These are phyloP conservation scores for Helarctos malayanus DNA, from an alignment of 2,797 vertebrate species.

Conservation along the genomic window DNA sequence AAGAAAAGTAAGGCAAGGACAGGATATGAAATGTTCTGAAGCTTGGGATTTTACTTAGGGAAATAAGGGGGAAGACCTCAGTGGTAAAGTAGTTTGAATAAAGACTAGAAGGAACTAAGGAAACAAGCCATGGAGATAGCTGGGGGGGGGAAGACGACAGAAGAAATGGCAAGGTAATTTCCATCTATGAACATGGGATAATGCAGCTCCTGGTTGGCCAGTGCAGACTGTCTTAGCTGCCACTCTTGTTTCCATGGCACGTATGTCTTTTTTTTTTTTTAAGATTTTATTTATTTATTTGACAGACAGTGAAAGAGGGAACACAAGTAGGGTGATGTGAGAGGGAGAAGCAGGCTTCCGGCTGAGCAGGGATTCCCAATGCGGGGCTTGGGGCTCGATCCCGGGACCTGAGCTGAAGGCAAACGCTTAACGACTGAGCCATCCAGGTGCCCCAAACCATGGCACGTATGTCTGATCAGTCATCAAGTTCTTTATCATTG, in stretches of 20 bases:
- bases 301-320: too few species aligned
- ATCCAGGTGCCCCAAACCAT: too few species aligned
- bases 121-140: not conserved
- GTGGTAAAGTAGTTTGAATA: not conserved
- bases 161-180: not conserved
- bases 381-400: too few species aligned
- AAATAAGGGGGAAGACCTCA: not conserved
- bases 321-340: too few species aligned
- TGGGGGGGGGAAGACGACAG: not conserved
- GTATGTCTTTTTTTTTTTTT: not conserved
- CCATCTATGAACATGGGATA: not conserved
- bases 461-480: not conserved
- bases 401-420: too few species aligned
- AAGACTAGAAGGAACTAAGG: slow-evolving; percentile 8
- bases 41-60: slow-evolving; percentile 44
- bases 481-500: not conserved
- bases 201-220: not conserved
- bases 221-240: not conserved
- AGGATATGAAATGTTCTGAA: not conserved
- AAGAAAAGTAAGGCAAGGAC: not conserved
- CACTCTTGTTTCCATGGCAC: not conserved
- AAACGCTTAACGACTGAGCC: too few species aligned
- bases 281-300: too few species aligned
- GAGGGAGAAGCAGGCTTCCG: too few species aligned
- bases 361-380: too few species aligned